These are phyloP conservation scores for Mastigias papua DNA, from an alignment of 30 jellyfish, hydroid and myxozoan genomes.

Conservation along the genomic window DNA sequence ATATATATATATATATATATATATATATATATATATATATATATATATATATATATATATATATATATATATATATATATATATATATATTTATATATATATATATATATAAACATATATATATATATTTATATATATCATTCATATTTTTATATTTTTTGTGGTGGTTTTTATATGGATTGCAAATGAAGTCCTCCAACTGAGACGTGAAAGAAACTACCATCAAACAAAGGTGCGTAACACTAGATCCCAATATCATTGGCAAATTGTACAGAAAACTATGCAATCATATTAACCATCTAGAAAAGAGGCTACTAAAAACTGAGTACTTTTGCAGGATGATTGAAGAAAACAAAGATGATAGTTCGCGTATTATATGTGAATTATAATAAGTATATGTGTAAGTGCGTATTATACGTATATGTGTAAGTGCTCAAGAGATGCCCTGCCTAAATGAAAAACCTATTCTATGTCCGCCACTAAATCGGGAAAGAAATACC, in stretches of 20 bases:
- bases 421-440: constrained; percentile 71
- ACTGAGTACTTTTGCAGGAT: constrained; percentile 69
- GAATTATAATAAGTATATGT: too few relatives aligned
- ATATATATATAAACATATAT: too few relatives aligned
- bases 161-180: too few relatives aligned
- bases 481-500: constrained; percentile 56
- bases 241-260: constrained; percentile 76
- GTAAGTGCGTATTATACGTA: too few relatives aligned
- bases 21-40: too few relatives aligned
- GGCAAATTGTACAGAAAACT: constrained; percentile 84
- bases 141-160: too few relatives aligned
- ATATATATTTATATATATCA: too few relatives aligned
- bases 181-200: constrained; percentile 75
- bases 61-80: too few relatives aligned
- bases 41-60: too few relatives aligned
- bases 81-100: too few relatives aligned
- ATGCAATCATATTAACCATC: constrained; percentile 68
- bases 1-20: too few relatives aligned
- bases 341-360: constrained; percentile 71
- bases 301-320: constrained; percentile 65
- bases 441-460: constrained; percentile 57
- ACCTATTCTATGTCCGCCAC: constrained; percentile 47
- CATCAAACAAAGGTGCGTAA: constrained; percentile 79
- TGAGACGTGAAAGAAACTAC: constrained; percentile 84
- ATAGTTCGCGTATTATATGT: constrained; percentile 69